A percentile compares a stretch with the other conserved stretches of the same genome.
phyloP scores from a whole-genome alignment of 2,113 vertebrate genomes.

The Chlamydotis undulata region DNA sequence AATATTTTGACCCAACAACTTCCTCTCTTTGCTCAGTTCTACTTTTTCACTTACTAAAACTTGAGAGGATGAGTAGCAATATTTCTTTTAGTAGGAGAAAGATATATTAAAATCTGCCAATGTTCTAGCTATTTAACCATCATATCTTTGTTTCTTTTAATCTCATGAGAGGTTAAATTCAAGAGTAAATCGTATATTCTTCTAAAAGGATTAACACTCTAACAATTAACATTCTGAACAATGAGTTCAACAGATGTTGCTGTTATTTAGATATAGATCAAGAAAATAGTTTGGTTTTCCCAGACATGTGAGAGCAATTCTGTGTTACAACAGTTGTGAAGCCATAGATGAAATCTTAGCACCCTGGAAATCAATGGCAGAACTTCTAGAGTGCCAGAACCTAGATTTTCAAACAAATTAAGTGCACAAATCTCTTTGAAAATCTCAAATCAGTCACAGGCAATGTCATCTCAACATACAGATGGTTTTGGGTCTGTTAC shows the following conservation, averaged over 20 bases:
- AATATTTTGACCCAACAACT: neutral
- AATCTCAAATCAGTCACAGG: neutral
- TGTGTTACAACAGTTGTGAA: neutral
- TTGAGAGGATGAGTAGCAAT: neutral
- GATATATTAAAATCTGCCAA: neutral
- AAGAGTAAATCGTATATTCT: neutral
- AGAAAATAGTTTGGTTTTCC: neutral
- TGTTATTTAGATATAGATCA: neutral
- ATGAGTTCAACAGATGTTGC: neutral
- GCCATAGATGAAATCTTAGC: neutral
- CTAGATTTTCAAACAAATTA: neutral
- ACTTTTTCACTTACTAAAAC: neutral
- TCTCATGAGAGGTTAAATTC: neutral
- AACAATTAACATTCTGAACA: neutral
- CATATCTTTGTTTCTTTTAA: neutral
- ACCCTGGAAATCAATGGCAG: neutral
- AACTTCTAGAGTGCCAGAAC: neutral
- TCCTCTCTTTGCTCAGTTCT: neutral
- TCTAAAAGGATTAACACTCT: neutral
- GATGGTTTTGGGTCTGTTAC: neutral
- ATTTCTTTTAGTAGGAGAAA: neutral
- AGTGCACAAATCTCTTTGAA: neutral
- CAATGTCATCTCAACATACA: neutral
- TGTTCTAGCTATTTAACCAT: neutral
- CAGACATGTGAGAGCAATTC: neutral